phyloP scores from a whole-genome alignment of 2,888 invertebrate genomes.

The Yponomeuta sedellus region DNA sequence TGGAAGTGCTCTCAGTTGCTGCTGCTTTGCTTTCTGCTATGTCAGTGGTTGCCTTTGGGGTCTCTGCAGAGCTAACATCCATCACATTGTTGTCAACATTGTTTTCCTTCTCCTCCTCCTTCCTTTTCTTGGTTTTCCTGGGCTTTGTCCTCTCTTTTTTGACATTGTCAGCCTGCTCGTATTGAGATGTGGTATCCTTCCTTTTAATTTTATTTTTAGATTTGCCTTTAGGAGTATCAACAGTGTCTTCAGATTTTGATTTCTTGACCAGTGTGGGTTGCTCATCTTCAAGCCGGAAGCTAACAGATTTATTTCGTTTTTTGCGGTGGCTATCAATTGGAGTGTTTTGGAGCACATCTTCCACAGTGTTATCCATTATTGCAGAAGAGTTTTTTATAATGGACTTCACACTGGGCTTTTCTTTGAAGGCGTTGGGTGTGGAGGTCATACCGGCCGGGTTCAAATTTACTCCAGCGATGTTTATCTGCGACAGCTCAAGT shows the following conservation, averaged over 20 bases:
- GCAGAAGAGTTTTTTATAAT: conserved; percentile 42
- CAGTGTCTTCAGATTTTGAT: conserved; percentile 41
- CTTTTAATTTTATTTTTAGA: conserved; percentile 9
- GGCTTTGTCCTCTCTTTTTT: conserved; percentile 13
- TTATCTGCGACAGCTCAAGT: conserved; percentile 35
- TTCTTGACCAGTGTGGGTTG: conserved; percentile 49
- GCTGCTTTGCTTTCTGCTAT: not conserved
- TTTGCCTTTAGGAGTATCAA: conserved; percentile 9
- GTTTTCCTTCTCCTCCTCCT: conserved; percentile 7
- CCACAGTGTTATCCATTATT: conserved; percentile 28
- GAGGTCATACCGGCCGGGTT: conserved; percentile 35
- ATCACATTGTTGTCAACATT: not conserved
- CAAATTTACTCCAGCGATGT: conserved; percentile 36
- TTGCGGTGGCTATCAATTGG: conserved; percentile 38
- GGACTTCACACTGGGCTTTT: conserved; percentile 38
- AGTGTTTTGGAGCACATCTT: conserved; percentile 25
- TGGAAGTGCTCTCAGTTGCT: not conserved
- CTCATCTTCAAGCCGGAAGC: conserved; percentile 56
- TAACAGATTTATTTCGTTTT: conserved; percentile 63
- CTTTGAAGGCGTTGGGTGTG: conserved; percentile 33
- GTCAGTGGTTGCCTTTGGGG: not conserved
- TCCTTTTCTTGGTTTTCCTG: conserved; percentile 20
- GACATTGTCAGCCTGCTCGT: conserved; percentile 23
- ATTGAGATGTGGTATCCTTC: conserved; percentile 16
- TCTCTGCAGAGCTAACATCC: not conserved